Base-by-base conservation (phyloP, 2,888 invertebrate genomes). In the Coleophora flavipennella region DNA sequence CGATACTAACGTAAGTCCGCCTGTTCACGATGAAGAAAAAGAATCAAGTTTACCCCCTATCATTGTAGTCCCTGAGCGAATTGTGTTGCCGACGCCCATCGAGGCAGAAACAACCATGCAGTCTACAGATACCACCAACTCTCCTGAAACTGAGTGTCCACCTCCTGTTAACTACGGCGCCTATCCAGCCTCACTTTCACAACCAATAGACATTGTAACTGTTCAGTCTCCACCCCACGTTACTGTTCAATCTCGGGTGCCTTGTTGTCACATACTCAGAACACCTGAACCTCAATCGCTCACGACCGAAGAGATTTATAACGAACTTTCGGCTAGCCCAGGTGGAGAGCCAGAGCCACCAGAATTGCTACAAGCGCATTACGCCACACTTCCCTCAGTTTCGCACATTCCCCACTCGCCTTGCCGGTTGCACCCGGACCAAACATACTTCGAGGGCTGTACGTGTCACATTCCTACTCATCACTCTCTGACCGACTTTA, bases 141-240 rank as follows among this genome's bases (percentile, higher is more conserved):
- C 80, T 31, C 75, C 77, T 26, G 83, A 80, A 46, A 52, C 62
- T 27, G 83, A 83, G 58, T 46, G 59, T 34, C 85, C 85, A 35
- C 87, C 87, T 29, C 68, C 79, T 13, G 60, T 87, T 11, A 86
- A 86, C 60, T 86, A 80, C 46, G 59, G 65, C 25, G 84, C 86
- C 7, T 69, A 63, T 62, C 76, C 86, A 49, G 44, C 53, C 41
- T 45, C 59, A 39, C 49, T 57, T 27, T 44, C 62, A 33, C 55
- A 48, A 31, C 53, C 58, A 9, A 41, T 51, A 32, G 40, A 48
- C 36, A 31, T 50, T 38, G 50, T 56, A 14, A 8, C 34, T 3
- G 25, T 33, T 26, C 27, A 37, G 11, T 31, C 39, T 35, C 42
- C 42, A 26, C 13, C 10, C 51, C 61, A 40, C 59, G 60, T 29